phyloP scores from a whole-genome alignment of 2,797 vertebrate genomes.

The Pseudochirops corinnae region DNA sequence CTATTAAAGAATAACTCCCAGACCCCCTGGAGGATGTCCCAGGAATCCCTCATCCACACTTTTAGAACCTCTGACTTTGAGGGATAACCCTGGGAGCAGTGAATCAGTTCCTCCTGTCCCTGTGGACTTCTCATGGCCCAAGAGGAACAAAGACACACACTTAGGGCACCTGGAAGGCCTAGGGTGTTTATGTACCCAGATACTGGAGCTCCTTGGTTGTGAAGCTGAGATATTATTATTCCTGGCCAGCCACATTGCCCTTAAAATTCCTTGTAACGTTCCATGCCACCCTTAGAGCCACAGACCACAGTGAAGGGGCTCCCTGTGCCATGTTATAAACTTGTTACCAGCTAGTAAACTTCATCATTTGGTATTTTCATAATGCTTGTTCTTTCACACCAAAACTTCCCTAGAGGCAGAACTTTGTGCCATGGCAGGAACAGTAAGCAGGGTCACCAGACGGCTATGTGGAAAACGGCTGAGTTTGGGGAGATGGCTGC shows the following conservation, averaged over 20 bases:
- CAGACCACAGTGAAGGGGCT: constrained; percentile 68
- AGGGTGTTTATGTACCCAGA: constrained; percentile 56
- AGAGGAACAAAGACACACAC: constrained; percentile 60
- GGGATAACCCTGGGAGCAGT: constrained; percentile 42
- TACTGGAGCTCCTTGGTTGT: constrained; percentile 69
- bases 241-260: constrained; percentile 79
- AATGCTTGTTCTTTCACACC: constrained; percentile 59
- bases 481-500: not conserved
- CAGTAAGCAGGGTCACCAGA: not conserved
- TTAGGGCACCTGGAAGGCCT: constrained; percentile 46
- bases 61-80: constrained; percentile 10
- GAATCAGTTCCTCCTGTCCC: constrained; percentile 46
- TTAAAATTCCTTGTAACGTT: constrained; percentile 82
- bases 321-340: constrained; percentile 67
- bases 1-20: constrained; percentile 13
- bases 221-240: constrained; percentile 80
- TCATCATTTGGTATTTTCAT: constrained; percentile 65
- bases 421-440: constrained; percentile 48
- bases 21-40: constrained; percentile 52
- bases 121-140: constrained; percentile 57
- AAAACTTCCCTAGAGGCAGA: constrained; percentile 48
- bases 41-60: constrained; percentile 67
- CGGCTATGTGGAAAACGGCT: not conserved
- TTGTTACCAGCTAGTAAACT: constrained; percentile 75
- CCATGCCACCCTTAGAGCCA: constrained; percentile 79